Evolutionary conservation across 2,113 vertebrate species (phyloP).

Genomic region (Fukomys damarensis): DNA sequence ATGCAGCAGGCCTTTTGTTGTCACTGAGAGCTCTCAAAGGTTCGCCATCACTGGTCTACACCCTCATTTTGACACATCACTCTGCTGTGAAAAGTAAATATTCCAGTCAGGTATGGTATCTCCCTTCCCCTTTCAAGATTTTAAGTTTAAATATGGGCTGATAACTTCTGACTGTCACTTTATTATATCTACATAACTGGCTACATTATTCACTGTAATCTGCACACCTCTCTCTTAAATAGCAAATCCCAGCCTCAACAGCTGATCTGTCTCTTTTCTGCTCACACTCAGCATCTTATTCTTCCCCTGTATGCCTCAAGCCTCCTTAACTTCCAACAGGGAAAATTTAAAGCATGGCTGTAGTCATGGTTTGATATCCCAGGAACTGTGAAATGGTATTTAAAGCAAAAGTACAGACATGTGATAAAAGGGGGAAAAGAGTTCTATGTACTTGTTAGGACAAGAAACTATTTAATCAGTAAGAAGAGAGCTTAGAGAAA

Average conservation of each 20-base stretch:
- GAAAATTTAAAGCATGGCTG: not conserved
- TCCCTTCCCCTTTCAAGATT: not conserved
- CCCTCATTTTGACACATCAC: not conserved
- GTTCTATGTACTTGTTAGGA: not conserved
- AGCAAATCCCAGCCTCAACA: not conserved
- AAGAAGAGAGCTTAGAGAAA: not conserved
- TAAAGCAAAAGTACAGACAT: not conserved
- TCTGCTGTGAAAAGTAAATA: not conserved
- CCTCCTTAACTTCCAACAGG: not conserved
- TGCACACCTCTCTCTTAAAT: not conserved
- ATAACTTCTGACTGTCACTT: not conserved
- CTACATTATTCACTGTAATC: not conserved
- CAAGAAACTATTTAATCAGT: not conserved
- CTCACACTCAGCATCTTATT: not conserved
- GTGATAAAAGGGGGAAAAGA: not conserved
- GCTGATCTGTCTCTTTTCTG: not conserved
- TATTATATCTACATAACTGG: not conserved
- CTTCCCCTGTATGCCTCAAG: not conserved
- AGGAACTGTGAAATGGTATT: not conserved
- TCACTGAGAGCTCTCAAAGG: not conserved
- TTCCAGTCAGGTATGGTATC: not conserved
- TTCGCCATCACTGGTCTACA: not conserved
- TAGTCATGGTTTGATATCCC: not conserved
- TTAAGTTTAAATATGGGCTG: slow-evolving; percentile 10
- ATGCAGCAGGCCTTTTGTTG: not conserved